A percentile compares a stretch with the other conserved stretches of the same genome.
Conservation (phyloP, 2,113 vertebrate species). For the Cromileptes altivelis region DNA sequence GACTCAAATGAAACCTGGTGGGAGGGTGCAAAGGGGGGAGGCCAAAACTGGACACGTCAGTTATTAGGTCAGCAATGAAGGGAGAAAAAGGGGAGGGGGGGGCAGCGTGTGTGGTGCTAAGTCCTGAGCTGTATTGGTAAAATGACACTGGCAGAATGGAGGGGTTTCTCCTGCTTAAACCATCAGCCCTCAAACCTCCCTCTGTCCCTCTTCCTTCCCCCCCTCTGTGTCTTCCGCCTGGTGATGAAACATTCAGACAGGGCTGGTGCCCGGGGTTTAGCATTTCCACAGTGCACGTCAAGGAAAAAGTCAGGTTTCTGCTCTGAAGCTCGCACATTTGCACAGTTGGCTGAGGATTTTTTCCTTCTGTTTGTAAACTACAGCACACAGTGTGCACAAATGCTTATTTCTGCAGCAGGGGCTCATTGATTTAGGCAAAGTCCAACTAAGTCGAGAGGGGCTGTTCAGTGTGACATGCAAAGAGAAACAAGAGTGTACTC, state of each 20-base stretch:
- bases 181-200: slow-evolving; percentile 61
- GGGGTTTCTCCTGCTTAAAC: slow-evolving; percentile 75
- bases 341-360: slow-evolving; percentile 23
- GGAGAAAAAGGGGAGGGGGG: slow-evolving; percentile 41
- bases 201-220: slow-evolving; percentile 47
- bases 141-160: slow-evolving; percentile 72
- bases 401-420: slow-evolving; percentile 33
- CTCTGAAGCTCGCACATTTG: slow-evolving; percentile 6
- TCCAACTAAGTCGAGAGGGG: slow-evolving; percentile 56
- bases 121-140: slow-evolving; percentile 64
- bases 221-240: slow-evolving; percentile 43
- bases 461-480: slow-evolving; percentile 35
- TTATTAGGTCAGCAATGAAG: slow-evolving; percentile 79
- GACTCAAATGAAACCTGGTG: slow-evolving; percentile 78
- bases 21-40: slow-evolving; percentile 49
- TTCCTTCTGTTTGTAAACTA: slow-evolving; percentile 39
- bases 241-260: slow-evolving; percentile 74
- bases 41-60: slow-evolving; percentile 80
- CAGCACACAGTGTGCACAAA: slow-evolving; percentile 37
- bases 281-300: slow-evolving; percentile 50
- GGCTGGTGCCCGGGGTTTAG: slow-evolving; percentile 51
- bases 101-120: slow-evolving; percentile 48
- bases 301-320: slow-evolving; percentile 42
- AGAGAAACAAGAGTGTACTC: slow-evolving; percentile 75
- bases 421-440: slow-evolving; percentile 77